These are phyloP conservation scores for Neoitamus cyanurus DNA, from an alignment of 2,888 invertebrate genomes.

Conservation along the genomic window DNA sequence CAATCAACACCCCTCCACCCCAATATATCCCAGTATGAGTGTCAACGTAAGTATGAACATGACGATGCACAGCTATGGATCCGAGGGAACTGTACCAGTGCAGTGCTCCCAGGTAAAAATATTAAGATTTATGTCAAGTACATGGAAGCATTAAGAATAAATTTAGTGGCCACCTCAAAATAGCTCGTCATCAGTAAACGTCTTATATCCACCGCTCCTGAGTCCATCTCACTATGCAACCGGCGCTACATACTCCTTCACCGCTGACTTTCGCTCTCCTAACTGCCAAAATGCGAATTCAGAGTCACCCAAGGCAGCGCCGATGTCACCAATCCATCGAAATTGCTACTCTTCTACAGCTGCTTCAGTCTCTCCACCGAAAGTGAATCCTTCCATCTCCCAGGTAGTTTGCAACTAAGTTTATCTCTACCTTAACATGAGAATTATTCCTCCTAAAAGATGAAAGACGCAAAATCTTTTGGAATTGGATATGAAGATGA, in stretches of 20 bases:
- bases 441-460: slow-evolving; percentile 41
- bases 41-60: slow-evolving; percentile 96
- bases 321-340: slow-evolving; percentile 60
- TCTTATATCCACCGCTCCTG: slow-evolving; percentile 74
- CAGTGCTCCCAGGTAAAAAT: slow-evolving; percentile 74
- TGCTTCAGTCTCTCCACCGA: slow-evolving; percentile 53
- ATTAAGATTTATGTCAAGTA: neutral
- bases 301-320: slow-evolving; percentile 54
- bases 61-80: slow-evolving; percentile 87
- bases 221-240: slow-evolving; percentile 75
- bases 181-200: slow-evolving; percentile 72
- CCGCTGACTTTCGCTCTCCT: slow-evolving; percentile 81
- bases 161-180: slow-evolving; percentile 81
- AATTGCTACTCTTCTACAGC: slow-evolving; percentile 60
- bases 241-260: slow-evolving; percentile 84
- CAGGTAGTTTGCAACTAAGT: neutral
- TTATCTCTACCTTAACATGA: neutral
- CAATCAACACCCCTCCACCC: slow-evolving; percentile 62
- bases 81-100: slow-evolving; percentile 65
- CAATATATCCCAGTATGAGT: slow-evolving; percentile 91
- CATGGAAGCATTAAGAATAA: slow-evolving; percentile 61
- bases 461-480: slow-evolving; percentile 55
- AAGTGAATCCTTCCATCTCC: neutral
- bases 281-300: slow-evolving; percentile 67
- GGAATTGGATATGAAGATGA: slow-evolving; percentile 75